Conservation (phyloP, 2,888 invertebrate species). For the Clivina fossor region DNA sequence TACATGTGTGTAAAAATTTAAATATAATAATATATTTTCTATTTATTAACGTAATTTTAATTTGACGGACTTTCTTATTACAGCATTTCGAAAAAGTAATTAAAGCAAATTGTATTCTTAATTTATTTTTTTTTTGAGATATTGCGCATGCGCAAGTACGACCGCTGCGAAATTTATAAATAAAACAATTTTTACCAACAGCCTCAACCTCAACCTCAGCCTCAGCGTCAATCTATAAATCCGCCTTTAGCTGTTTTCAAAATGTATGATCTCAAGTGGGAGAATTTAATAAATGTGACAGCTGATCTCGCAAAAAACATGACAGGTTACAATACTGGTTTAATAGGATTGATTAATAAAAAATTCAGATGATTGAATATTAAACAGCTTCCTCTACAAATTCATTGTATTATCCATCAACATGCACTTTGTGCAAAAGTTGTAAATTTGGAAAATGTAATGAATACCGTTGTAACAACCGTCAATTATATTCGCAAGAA, state of each 20-base stretch:
- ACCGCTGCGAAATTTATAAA: no score
- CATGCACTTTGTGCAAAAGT: not conserved
- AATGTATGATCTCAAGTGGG: slow-evolving; percentile 9
- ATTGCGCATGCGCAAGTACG: no score
- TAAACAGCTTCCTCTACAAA: not conserved
- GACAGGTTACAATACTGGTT: slow-evolving; percentile 36
- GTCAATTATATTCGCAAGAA: not conserved
- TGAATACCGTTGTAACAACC: not conserved
- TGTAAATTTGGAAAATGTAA: not conserved
- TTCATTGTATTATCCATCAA: slow-evolving; percentile 11
- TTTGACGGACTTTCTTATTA: no score
- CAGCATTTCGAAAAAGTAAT: no score
- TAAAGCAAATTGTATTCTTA: no score
- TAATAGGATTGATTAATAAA: slow-evolving; percentile 25
- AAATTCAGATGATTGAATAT: not conserved
- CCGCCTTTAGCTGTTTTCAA: slow-evolving; percentile 1
- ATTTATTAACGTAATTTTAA: no score
- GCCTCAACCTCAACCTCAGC: no score
- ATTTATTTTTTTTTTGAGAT: no score
- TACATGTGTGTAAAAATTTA: no score
- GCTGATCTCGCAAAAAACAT: slow-evolving; percentile 37
- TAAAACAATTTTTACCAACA: no score
- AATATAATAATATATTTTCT: no score
- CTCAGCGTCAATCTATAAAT: no score
- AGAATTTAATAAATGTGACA: slow-evolving; percentile 29